These are phyloP conservation scores for Actinopyga echinites DNA, from an alignment of 53 echinoderm and acorn worm species.

Conservation along the genomic window DNA sequence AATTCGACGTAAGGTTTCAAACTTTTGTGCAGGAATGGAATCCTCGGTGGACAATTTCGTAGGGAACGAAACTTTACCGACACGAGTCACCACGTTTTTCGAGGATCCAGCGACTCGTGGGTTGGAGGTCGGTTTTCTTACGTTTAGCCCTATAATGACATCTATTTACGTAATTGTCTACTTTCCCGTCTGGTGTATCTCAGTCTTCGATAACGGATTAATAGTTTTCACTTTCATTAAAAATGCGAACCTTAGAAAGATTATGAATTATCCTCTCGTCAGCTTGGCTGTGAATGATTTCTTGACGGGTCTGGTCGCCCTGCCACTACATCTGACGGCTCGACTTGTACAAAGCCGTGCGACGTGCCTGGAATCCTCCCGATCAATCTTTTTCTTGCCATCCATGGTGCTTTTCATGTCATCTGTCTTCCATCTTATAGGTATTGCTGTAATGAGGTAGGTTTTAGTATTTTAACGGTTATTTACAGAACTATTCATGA, in stretches of 20 bases:
- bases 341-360: neutral
- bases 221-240: neutral
- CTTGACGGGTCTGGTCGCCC: neutral
- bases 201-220: neutral
- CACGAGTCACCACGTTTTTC: no score
- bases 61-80: no score
- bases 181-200: neutral
- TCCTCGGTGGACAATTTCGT: no score
- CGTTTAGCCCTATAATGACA: no score
- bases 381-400: neutral
- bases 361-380: neutral
- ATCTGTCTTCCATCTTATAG: neutral
- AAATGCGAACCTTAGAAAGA: neutral
- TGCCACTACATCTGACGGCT: conserved; percentile 1
- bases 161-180: neutral
- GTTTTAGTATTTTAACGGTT: neutral
- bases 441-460: conserved; percentile 1
- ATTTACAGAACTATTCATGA: no score
- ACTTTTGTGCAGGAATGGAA: no score
- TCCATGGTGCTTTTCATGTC: conserved; percentile 19
- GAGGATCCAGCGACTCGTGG: no score
- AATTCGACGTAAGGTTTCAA: no score
- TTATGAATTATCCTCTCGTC: conserved; percentile 17
- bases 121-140: no score
- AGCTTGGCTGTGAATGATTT: conserved; percentile 17